Percentiles rank a stretch among this genome's conserved stretches.
Evolutionary conservation across 1,140 invertebrate genomes (phyloP).

Genomic region (Callitettix versicolor): DNA sequence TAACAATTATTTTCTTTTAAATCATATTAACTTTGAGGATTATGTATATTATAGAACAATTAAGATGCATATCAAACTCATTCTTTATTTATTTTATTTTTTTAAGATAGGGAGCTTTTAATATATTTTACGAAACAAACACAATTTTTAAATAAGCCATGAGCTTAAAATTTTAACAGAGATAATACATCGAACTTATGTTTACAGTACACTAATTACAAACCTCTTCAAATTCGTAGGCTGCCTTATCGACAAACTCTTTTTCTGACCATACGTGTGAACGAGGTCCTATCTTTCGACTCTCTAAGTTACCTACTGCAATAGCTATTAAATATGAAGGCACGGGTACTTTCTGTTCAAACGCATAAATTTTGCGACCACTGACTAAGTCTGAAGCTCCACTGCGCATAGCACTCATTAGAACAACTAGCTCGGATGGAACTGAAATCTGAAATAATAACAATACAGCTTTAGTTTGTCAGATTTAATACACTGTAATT

Average conservation of each 20-base stretch:
- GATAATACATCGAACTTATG: too few relatives aligned
- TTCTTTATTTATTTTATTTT: too few relatives aligned
- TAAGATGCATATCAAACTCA: too few relatives aligned
- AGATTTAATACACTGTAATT: not conserved
- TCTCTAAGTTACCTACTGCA: slow-evolving; percentile 72
- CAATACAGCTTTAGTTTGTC: too few relatives aligned
- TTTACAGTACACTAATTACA: too few relatives aligned
- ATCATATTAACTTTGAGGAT: too few relatives aligned
- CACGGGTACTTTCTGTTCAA: slow-evolving; percentile 66
- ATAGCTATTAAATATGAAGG: slow-evolving; percentile 76
- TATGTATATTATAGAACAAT: too few relatives aligned
- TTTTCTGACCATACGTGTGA: slow-evolving; percentile 83
- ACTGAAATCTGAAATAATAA: slow-evolving; percentile 47
- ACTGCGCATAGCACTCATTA: slow-evolving; percentile 78
- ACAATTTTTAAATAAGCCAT: too few relatives aligned
- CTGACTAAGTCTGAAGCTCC: slow-evolving; percentile 33
- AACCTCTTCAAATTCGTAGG: slow-evolving; percentile 75
- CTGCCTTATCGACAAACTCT: slow-evolving; percentile 70
- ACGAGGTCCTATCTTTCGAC: slow-evolving; percentile 61
- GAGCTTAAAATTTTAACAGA: too few relatives aligned
- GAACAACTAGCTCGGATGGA: slow-evolving; percentile 61
- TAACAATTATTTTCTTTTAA: too few relatives aligned
- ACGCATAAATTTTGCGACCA: slow-evolving; percentile 41
- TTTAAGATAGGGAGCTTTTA: too few relatives aligned
- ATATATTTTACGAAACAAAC: too few relatives aligned